Evolutionary conservation across 2,888 invertebrate genomes (phyloP), one percentile per base, ranked within the genome.

Genomic region (Pollenia labialis): DNA sequence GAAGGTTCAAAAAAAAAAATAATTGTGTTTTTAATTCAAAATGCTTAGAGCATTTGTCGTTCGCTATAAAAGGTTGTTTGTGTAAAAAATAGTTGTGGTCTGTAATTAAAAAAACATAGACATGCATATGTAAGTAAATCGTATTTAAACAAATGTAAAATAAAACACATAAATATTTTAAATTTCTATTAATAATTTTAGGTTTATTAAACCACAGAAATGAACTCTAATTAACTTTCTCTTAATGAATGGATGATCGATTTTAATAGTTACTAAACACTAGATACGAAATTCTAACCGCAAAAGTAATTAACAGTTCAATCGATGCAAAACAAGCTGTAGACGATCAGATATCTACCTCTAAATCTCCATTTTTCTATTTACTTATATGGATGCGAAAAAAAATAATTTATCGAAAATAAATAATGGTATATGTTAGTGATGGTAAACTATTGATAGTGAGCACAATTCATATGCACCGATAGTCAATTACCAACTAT

Each of bases 21-120:
- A 50, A 52, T 48, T 72, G 23, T 48, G 2, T 52, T 18, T 18
- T 54, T 71, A 23, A 68, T 60, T 40, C 77, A 56, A 87, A 87
- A 81, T 81, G 87, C 80, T 85, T 83, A 62, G 76, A 83, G 66
- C 85, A 85, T 76, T 54, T 85, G 85, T 83, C 87, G 82, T 85
- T 87, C 85, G 85, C 85, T 83, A 48, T 50, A 74, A 68, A 74
- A 81, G 68, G 48, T 81, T 58, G 66, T 81, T 84, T 75, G 72
- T 79, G 75, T 81, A 52, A 76, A 54, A 64, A 58, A 58, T 11
- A 12, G 42, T 50, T 52, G 74, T 44, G 42, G 32, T 84, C 87
- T 87, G 81, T 1, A 87, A 87, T 54, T 14, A 72, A 58, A 87
- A 23, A 71, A 40, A 62, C 64, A 80, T n/a, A 32, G 46, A 72